phyloP scores from a whole-genome alignment of 64 coral and sea anemone genomes.

The Astreopora myriophthalma region DNA sequence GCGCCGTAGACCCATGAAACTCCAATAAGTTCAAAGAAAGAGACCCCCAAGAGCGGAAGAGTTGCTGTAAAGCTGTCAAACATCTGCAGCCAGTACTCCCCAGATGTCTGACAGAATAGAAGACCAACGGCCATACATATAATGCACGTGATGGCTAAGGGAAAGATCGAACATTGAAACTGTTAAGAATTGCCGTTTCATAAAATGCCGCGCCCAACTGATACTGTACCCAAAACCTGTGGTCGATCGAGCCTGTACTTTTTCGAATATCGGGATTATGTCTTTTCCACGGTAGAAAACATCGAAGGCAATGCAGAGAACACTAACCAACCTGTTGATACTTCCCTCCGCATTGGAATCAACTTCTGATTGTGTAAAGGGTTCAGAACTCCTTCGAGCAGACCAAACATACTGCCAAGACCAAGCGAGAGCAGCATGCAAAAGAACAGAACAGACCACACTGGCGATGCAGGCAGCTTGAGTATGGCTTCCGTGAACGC shows the following conservation, averaged over 20 bases:
- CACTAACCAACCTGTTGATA: slow-evolving; percentile 64
- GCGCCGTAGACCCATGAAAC: slow-evolving; percentile 85
- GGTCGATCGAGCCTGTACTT: no score
- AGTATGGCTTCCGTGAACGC: slow-evolving; percentile 97
- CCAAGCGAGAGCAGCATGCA: slow-evolving; percentile 94
- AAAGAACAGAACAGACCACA: slow-evolving; percentile 93
- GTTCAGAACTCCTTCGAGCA: slow-evolving; percentile 82
- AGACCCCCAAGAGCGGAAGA: slow-evolving; percentile 72
- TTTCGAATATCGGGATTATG: no score
- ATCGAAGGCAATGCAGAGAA: no score
- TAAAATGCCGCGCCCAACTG: no score
- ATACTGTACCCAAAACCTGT: no score
- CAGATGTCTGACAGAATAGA: slow-evolving; percentile 47
- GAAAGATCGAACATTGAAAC: no score
- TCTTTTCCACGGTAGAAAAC: no score
- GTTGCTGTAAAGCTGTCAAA: slow-evolving; percentile 77
- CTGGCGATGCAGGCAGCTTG: slow-evolving; percentile 73
- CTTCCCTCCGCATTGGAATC: slow-evolving; percentile 80
- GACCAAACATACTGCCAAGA: slow-evolving; percentile 96
- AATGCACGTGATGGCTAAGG: not conserved
- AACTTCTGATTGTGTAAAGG: slow-evolving; percentile 81
- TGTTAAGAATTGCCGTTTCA: no score
- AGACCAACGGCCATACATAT: slow-evolving; percentile 10
- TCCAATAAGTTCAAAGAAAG: slow-evolving; percentile 90
- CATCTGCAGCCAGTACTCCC: slow-evolving; percentile 70